Conservation (phyloP, 2,888 invertebrate genomes). For the Micoletzkya japonica region DNA sequence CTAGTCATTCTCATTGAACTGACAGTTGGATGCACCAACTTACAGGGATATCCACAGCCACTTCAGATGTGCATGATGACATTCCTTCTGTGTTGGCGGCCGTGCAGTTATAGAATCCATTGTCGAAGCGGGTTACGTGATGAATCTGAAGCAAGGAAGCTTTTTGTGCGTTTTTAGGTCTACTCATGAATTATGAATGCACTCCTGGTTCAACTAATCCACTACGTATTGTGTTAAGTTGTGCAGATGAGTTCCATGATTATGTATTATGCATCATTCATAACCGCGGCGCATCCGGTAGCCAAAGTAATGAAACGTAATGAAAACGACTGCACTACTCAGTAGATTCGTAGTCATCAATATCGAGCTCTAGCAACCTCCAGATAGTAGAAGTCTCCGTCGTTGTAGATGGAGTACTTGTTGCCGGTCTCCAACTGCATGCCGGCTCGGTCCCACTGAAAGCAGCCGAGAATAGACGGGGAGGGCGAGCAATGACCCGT, state of each 20-base stretch:
- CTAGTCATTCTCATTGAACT: too few relatives aligned
- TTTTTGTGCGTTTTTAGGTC: too few relatives aligned
- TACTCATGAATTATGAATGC: too few relatives aligned
- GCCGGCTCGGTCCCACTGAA: slow-evolving; percentile 22
- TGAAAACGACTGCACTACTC: neutral
- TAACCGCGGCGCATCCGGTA: too few relatives aligned
- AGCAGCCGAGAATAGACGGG: neutral
- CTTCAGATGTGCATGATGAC: slow-evolving; percentile 59
- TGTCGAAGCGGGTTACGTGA: slow-evolving; percentile 55
- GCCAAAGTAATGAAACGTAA: neutral
- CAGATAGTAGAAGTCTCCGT: slow-evolving; percentile 64
- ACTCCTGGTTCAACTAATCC: too few relatives aligned
- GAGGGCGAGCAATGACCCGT: neutral
- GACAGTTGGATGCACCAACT: too few relatives aligned
- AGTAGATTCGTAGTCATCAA: neutral
- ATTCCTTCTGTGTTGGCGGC: slow-evolving; percentile 61
- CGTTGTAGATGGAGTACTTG: slow-evolving; percentile 64
- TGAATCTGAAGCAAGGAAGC: slow-evolving; percentile 58
- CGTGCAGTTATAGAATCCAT: slow-evolving; percentile 63
- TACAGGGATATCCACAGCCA: slow-evolving; percentile 22
- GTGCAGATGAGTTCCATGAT: too few relatives aligned
- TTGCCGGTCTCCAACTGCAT: slow-evolving; percentile 63
- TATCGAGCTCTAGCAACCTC: slow-evolving; percentile 45
- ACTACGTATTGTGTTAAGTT: too few relatives aligned
- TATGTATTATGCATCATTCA: too few relatives aligned